Evolutionary conservation across 2,888 invertebrate species (phyloP).

Genomic region (Drosophila paracracens): DNA sequence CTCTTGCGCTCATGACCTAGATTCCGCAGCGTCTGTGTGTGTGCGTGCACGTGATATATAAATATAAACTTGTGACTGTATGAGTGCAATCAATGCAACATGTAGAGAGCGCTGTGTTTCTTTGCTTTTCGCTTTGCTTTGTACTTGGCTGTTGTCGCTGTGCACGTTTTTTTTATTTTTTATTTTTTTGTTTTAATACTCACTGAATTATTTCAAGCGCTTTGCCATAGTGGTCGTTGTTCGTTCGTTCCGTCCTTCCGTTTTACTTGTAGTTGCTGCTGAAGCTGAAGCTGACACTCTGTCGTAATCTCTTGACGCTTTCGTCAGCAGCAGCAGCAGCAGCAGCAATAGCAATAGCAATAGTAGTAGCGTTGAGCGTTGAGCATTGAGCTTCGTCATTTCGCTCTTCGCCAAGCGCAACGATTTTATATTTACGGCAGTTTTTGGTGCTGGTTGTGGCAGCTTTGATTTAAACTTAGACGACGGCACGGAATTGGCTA

Average conservation of each 20-base stretch:
- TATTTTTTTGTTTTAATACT: constrained; percentile 44
- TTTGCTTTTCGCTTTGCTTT: constrained; percentile 35
- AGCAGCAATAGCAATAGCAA: constrained; percentile 21
- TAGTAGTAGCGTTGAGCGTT: constrained; percentile 4
- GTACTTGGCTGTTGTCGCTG: constrained; percentile 36
- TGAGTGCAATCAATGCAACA: constrained; percentile 84
- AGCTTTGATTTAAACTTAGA: constrained; percentile 34
- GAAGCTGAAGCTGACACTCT: constrained; percentile 29
- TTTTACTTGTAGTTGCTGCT: constrained; percentile 41
- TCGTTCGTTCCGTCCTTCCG: constrained; percentile 72
- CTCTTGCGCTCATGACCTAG: constrained; percentile 86
- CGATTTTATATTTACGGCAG: constrained; percentile 69
- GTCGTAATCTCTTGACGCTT: constrained; percentile 72
- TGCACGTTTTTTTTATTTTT: constrained; percentile 61
- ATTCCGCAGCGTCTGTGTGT: constrained; percentile 74
- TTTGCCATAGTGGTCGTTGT: constrained; percentile 53
- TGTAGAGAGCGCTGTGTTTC: constrained; percentile 70
- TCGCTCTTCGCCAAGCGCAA: constrained; percentile 51
- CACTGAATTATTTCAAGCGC: constrained; percentile 74
- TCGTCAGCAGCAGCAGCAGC: constrained; percentile 56
- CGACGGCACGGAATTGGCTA: constrained; percentile 3
- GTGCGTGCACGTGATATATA: constrained; percentile 78
- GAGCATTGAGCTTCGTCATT: constrained; percentile 27
- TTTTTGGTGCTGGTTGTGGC: constrained; percentile 36
- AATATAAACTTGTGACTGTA: constrained; percentile 42